These are phyloP conservation scores for Mormyrops attenuatus DNA, from an alignment of 2,797 vertebrate species.

Conservation along the genomic window DNA sequence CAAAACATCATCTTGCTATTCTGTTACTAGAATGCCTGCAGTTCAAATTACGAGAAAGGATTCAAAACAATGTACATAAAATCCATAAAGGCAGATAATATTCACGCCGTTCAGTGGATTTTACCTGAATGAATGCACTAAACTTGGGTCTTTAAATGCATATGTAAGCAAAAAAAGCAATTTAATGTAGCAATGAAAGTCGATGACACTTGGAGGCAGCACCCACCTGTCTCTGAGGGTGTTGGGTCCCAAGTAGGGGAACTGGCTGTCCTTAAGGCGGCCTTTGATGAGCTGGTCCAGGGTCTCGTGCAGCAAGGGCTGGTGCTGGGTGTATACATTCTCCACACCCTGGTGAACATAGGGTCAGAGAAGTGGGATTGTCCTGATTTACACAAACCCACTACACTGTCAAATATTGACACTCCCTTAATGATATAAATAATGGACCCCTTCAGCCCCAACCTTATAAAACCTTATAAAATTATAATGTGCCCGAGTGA, in stretches of 20 bases:
- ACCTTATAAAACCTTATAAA: too few species aligned
- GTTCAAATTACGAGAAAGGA: neutral
- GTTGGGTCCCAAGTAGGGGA: conserved; percentile 88
- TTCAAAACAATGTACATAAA: neutral
- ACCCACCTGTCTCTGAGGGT: conserved; percentile 83
- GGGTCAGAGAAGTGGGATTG: conserved; percentile 25
- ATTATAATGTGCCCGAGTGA: neutral
- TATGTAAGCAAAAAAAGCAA: neutral
- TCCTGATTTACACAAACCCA: neutral
- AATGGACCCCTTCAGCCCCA: neutral
- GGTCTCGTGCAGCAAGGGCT: conserved; percentile 84
- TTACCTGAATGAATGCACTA: neutral
- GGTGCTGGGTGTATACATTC: conserved; percentile 92
- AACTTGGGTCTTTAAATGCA: neutral
- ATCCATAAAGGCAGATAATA: neutral
- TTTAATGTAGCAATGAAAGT: neutral
- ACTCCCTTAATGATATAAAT: neutral
- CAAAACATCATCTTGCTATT: neutral
- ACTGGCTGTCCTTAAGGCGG: conserved; percentile 85
- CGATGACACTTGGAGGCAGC: neutral
- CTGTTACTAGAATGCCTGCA: neutral
- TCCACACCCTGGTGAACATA: conserved; percentile 74
- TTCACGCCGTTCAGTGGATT: neutral
- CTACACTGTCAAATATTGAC: neutral
- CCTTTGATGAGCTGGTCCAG: conserved; percentile 94